Evolutionary conservation across 2,797 vertebrate genomes (phyloP), one percentile per base, ranked within the genome.

Genomic region (Alcedo quadribrachys): DNA sequence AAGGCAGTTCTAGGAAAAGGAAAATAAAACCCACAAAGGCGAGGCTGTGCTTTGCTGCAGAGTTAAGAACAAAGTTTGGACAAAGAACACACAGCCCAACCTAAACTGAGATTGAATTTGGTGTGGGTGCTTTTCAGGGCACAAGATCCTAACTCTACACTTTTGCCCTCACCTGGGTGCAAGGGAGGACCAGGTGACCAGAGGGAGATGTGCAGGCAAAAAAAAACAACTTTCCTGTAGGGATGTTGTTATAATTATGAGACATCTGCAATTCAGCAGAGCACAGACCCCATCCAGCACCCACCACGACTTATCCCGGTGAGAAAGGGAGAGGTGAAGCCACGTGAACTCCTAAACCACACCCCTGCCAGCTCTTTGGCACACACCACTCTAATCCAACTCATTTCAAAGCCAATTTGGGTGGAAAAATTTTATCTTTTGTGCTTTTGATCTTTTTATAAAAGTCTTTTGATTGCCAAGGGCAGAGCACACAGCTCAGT

Each of bases 41-140:
- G 3, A 91, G 67, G 92, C 78, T 92, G 73, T 97, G 77, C 92
- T 96, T 89, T 96, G 62, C 92, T 81, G 77, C 87, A 80, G 84
- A 93, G 80, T 96, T 89, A 79, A 91, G 87, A 91, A 94, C 90
- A 68, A 90, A 58, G 65, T 74, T 40, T 96, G 94, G 84, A 95
- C 50, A 90, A 91, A 80, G 81, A 67, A 90, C 84, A 93, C 58
- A 92, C 43, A 78, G 50, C 40, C 48, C 62, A 50, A 87, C 45
- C 58, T 85, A 25, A 92, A 89, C 62, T 35, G 93, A 94, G 87
- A 51, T 10, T 50, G 0, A 80, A 89, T 45, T 63, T 74, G 24
- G 21, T 89, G 54, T 2, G 48, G 66, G 62, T 85, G 73, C 57
- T 91, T 94, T 87, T 93, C 63, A 87, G 87, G 69, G 79, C 11